These are phyloP conservation scores for Aplocera efformata DNA, from an alignment of 2,888 invertebrate genomes.

Conservation along the genomic window DNA sequence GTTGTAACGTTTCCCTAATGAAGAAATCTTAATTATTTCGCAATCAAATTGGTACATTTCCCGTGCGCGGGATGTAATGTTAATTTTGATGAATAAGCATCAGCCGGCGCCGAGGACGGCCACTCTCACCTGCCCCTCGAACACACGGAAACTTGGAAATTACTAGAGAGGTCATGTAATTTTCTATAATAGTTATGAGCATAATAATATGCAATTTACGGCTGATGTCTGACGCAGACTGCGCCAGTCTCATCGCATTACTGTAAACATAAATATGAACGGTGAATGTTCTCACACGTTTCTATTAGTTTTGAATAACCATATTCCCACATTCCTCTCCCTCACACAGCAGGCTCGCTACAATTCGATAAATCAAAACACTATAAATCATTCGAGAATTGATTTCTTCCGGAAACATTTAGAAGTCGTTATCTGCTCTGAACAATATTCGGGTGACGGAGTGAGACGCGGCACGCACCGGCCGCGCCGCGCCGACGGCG, in stretches of 20 bases:
- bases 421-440: conserved; percentile 23
- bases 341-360: background rate
- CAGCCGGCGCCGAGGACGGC: too few relatives aligned
- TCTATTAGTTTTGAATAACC: too few relatives aligned
- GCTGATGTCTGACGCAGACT: too few relatives aligned
- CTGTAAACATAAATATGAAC: too few relatives aligned
- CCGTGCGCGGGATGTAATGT: conserved; percentile 4
- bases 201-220: too few relatives aligned
- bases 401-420: conserved; percentile 23
- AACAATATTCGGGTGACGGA: conserved; percentile 15
- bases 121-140: too few relatives aligned
- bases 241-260: too few relatives aligned
- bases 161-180: background rate
- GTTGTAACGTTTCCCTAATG: conserved; percentile 17
- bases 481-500: conserved; percentile 4
- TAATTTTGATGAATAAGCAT: conserved; percentile 15
- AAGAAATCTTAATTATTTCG: conserved; percentile 16
- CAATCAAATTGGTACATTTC: conserved; percentile 6
- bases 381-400: conserved; percentile 19
- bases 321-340: too few relatives aligned
- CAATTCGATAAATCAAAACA: conserved; percentile 17
- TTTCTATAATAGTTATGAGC: background rate
- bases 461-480: conserved; percentile 3
- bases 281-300: too few relatives aligned
- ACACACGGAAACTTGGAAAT: conserved; percentile 1